These are phyloP conservation scores for Nettapus auritus DNA, from an alignment of 2,113 vertebrate genomes.

Conservation along the genomic window DNA sequence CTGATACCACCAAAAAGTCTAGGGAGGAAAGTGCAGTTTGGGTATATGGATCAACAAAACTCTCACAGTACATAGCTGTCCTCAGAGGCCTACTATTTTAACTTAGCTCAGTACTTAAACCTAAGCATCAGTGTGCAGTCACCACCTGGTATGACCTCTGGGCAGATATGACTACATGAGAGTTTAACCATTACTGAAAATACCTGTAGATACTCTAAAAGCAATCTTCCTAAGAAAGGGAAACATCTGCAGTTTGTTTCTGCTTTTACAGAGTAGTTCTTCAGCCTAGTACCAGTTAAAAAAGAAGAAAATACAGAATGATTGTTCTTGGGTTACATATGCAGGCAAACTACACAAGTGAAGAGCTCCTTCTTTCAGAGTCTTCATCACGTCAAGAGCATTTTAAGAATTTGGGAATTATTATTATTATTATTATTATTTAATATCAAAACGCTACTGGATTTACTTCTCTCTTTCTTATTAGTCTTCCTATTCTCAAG, in stretches of 20 bases:
- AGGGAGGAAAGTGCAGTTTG: neutral
- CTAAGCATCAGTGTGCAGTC: neutral
- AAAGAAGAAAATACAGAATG: neutral
- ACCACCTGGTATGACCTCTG: neutral
- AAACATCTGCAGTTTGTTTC: neutral
- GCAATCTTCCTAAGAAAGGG: neutral
- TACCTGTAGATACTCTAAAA: neutral
- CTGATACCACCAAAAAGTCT: neutral
- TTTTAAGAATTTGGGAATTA: neutral
- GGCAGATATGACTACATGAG: neutral
- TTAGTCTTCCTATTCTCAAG: neutral
- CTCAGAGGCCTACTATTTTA: neutral
- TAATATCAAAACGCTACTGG: neutral
- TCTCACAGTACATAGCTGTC: neutral
- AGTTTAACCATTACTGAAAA: neutral
- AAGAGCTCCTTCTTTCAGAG: neutral
- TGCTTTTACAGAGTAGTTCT: neutral
- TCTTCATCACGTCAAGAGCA: neutral
- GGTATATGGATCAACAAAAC: neutral
- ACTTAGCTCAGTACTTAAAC: neutral
- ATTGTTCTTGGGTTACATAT: neutral
- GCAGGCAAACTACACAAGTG: neutral
- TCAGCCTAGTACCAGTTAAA: neutral
- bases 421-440: neutral
- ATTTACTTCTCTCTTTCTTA: neutral